Evolutionary conservation across 2,797 vertebrate genomes (phyloP).

Genomic region (Propithecus perrieri): DNA sequence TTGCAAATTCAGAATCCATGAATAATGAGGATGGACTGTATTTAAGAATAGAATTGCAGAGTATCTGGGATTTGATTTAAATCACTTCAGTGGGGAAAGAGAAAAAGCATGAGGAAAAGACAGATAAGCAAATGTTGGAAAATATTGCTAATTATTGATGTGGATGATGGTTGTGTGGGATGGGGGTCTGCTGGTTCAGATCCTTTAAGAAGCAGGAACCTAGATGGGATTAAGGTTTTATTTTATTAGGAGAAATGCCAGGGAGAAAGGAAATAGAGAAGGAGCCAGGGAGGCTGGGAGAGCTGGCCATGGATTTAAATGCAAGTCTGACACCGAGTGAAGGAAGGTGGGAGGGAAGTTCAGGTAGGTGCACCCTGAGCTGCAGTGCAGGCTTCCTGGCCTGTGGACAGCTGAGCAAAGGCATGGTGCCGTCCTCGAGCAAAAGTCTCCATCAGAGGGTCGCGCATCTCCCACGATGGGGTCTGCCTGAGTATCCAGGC

Average conservation of each 20-base stretch:
- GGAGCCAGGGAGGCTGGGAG: background rate
- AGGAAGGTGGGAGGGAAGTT: background rate
- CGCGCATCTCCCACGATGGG: background rate
- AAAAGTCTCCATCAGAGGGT: background rate
- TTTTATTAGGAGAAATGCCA: background rate
- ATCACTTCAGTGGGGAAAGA: background rate
- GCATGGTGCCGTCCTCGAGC: fast-evolving
- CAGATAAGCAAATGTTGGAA: background rate
- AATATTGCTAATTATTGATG: background rate
- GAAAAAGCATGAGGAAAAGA: background rate
- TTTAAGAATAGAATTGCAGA: background rate
- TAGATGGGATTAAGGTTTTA: background rate
- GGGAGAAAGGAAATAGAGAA: background rate
- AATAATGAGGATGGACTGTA: background rate
- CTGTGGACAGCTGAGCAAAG: background rate
- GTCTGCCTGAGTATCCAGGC: background rate
- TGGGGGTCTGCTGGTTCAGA: background rate
- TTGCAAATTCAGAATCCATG: background rate
- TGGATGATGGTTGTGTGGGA: background rate
- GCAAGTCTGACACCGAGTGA: background rate
- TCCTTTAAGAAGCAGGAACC: background rate
- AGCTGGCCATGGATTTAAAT: background rate
- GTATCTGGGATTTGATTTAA: conserved; percentile 15
- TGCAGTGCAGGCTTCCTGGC: fast-evolving
- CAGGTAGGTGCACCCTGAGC: background rate